Percentiles rank a stretch among this genome's conserved stretches.
phyloP scores from a whole-genome alignment of 2,113 vertebrate genomes.

The Pogonocichla stellata region DNA sequence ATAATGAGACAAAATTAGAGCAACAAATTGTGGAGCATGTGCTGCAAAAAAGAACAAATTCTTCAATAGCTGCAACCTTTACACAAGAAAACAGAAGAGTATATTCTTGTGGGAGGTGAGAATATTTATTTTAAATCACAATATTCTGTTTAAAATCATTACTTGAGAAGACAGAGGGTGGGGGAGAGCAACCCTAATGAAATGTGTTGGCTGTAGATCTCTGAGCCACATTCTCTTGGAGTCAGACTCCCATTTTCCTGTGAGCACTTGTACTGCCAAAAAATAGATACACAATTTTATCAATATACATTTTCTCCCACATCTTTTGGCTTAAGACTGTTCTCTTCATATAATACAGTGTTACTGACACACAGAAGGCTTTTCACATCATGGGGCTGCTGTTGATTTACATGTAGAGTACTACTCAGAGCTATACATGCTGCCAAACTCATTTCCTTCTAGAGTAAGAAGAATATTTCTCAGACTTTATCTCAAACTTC shows the following conservation, averaged over 20 bases:
- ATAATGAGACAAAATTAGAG: background rate
- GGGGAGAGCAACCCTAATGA: background rate
- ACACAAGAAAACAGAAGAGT: background rate
- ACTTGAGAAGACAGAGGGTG: background rate
- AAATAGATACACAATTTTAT: background rate
- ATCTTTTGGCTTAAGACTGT: background rate
- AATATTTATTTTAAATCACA: conserved; percentile 13
- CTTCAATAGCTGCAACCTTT: conserved; percentile 11
- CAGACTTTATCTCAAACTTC: background rate
- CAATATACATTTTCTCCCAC: background rate
- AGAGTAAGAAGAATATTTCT: conserved; percentile 6
- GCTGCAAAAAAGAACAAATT: conserved; percentile 23
- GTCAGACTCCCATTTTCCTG: background rate
- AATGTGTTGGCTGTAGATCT: background rate
- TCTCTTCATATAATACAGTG: background rate
- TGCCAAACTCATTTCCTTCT: background rate
- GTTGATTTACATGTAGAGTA: conserved; percentile 39
- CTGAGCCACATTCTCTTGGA: background rate
- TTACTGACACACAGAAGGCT: background rate
- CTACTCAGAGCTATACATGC: background rate
- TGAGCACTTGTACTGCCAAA: background rate
- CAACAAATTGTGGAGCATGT: background rate
- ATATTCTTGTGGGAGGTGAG: conserved; percentile 19
- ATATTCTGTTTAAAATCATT: conserved; percentile 5
- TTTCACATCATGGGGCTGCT: background rate